Percentiles rank a stretch among this genome's conserved stretches.
Conservation (phyloP, 1,140 invertebrate species). For the Saccostrea echinata region DNA sequence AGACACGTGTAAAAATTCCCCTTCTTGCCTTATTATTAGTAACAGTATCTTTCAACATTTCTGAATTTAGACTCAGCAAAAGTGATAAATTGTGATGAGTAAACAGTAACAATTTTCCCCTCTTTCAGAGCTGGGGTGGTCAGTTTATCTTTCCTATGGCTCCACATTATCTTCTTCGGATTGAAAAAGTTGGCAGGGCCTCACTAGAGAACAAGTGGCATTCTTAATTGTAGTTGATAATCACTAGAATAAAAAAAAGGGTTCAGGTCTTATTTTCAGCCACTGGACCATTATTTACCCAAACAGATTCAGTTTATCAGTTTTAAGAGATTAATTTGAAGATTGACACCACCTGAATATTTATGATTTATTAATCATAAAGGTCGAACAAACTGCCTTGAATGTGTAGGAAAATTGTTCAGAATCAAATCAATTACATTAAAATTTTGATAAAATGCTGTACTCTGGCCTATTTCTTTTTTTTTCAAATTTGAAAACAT, state of each 20-base stretch:
- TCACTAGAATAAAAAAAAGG: not conserved
- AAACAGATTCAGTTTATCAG: not conserved
- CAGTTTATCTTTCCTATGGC: conserved; percentile 37
- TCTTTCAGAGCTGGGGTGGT: not conserved
- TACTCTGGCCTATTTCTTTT: no score
- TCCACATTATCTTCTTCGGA: conserved; percentile 18
- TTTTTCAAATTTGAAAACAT: no score
- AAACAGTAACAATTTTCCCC: not conserved
- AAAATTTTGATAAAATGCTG: no score
- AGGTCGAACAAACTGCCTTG: not conserved
- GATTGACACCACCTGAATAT: not conserved
- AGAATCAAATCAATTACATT: no score
- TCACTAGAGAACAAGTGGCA: conserved; percentile 30
- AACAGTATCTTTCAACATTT: not conserved
- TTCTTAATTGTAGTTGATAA: conserved; percentile 27
- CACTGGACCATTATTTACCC: not conserved
- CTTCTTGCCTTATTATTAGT: not conserved
- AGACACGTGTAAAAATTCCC: not conserved
- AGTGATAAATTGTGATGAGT: conserved; percentile 28
- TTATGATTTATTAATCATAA: not conserved
- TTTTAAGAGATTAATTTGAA: not conserved
- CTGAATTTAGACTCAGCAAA: conserved; percentile 23
- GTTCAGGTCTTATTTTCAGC: not conserved
- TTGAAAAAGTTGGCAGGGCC: conserved; percentile 15
- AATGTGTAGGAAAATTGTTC: no score